These are phyloP conservation scores for Nudaria mundana DNA, from an alignment of 2,888 invertebrate species.

Conservation along the genomic window DNA sequence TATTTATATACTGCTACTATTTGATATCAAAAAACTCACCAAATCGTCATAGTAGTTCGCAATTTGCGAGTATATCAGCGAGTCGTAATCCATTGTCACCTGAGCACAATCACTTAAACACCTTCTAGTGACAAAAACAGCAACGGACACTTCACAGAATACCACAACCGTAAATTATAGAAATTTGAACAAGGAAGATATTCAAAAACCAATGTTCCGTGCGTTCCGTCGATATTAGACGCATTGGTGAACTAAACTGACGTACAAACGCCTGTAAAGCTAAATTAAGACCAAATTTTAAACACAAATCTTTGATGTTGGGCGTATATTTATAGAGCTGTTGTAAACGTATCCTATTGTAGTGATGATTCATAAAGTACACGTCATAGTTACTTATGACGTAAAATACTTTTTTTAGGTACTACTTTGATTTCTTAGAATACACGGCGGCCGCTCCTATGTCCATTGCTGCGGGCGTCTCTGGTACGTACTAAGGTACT, in stretches of 20 bases:
- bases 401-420: background rate
- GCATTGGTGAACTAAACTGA: slow-evolving; percentile 75
- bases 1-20: too few relatives aligned
- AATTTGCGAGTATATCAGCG: slow-evolving; percentile 83
- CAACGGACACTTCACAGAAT: slow-evolving; percentile 28
- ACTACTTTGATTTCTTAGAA: too few relatives aligned
- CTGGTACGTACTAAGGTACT: too few relatives aligned
- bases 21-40: slow-evolving; percentile 71
- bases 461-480: too few relatives aligned
- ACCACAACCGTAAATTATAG: slow-evolving; percentile 24
- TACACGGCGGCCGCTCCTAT: too few relatives aligned
- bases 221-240: slow-evolving; percentile 71
- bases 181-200: slow-evolving; percentile 40
- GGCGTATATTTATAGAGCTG: slow-evolving; percentile 57
- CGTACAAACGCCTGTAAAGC: slow-evolving; percentile 79
- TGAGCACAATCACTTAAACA: slow-evolving; percentile 29
- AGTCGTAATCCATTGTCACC: slow-evolving; percentile 83
- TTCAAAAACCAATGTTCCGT: slow-evolving; percentile 34
- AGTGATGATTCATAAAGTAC: background rate
- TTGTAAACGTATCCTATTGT: slow-evolving; percentile 42
- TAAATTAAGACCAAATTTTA: slow-evolving; percentile 82
- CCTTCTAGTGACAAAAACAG: slow-evolving; percentile 21
- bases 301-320: slow-evolving; percentile 78
- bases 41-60: slow-evolving; percentile 83
- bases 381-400: background rate